Evolutionary conservation across 2,888 invertebrate species (phyloP).

Genomic region (Oligia fasciuncula): DNA sequence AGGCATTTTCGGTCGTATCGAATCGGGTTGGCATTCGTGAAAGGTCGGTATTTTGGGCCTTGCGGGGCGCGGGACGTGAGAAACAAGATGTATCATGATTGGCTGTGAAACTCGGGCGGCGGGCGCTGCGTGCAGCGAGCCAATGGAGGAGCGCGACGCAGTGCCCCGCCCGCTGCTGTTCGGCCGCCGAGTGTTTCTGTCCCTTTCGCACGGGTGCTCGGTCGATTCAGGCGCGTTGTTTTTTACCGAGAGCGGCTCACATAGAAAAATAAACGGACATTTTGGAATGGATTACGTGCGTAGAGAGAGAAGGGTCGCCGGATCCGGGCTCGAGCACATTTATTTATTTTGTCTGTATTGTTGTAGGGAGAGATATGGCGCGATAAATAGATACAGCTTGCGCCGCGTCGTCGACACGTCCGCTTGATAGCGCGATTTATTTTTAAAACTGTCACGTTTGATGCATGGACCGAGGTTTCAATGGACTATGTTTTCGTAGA

Average conservation of each 20-base stretch:
- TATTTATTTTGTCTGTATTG: slow-evolving; percentile 86
- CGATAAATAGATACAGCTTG: slow-evolving; percentile 87
- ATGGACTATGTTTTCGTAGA: slow-evolving; percentile 42
- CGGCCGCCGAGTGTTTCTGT: slow-evolving; percentile 74
- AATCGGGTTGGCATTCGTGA: slow-evolving; percentile 89
- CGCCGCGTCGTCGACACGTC: slow-evolving; percentile 73
- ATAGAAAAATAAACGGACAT: slow-evolving; percentile 90
- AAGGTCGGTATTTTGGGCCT: slow-evolving; percentile 86
- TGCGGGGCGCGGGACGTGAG: slow-evolving; percentile 83
- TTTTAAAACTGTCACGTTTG: slow-evolving; percentile 74
- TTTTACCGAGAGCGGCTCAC: slow-evolving; percentile 82
- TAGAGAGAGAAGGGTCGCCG: slow-evolving; percentile 84
- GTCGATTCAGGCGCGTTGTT: slow-evolving; percentile 83
- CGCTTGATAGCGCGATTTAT: slow-evolving; percentile 68
- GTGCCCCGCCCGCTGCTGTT: slow-evolving; percentile 81
- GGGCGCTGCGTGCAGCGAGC: slow-evolving; percentile 77
- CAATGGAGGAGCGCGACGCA: slow-evolving; percentile 79
- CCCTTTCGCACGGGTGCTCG: slow-evolving; percentile 79
- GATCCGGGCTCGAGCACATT: slow-evolving; percentile 83
- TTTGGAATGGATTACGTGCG: slow-evolving; percentile 84
- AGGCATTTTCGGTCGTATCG: slow-evolving; percentile 89
- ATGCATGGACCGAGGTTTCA: slow-evolving; percentile 57
- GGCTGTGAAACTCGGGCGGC: slow-evolving; percentile 82
- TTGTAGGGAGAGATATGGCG: slow-evolving; percentile 84
- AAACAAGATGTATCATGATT: slow-evolving; percentile 74